These are phyloP conservation scores for Mionectes olivaceus DNA, from an alignment of 2,797 vertebrate species.

Conservation along the genomic window DNA sequence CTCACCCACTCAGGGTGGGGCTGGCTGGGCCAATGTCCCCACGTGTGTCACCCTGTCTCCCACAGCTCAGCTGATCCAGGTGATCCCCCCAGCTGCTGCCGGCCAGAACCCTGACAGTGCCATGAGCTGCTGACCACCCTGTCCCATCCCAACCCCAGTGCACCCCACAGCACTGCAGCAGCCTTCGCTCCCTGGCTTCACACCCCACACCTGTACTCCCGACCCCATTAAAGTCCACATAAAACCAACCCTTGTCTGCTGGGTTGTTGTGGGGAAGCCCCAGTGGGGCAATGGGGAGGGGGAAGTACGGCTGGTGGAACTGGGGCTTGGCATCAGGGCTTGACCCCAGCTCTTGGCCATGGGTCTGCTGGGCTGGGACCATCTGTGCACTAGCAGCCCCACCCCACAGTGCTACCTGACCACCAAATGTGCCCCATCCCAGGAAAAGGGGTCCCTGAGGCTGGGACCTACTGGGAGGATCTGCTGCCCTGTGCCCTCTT, in stretches of 20 bases:
- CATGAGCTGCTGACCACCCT: fast-evolving
- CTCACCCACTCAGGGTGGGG: too few species aligned
- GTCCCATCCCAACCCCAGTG: fast-evolving
- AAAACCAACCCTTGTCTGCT: neutral
- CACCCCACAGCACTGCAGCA: neutral
- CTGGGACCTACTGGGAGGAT: neutral
- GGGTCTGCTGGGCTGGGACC: neutral
- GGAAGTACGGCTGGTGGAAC: neutral
- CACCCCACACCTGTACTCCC: neutral
- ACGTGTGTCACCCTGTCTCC: neutral
- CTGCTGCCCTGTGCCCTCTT: neutral
- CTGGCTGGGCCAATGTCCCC: neutral
- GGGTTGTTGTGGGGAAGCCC: fast-evolving
- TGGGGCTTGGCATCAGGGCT: neutral
- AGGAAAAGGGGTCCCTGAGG: neutral
- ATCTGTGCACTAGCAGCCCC: fast-evolving
- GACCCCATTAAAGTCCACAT: neutral
- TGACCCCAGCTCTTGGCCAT: neutral
- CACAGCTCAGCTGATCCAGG: neutral
- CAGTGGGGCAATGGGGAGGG: fast-evolving
- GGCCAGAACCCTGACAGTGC: fast-evolving
- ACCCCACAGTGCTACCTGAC: neutral
- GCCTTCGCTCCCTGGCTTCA: neutral
- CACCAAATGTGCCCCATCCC: neutral
- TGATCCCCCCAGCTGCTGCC: neutral